These are phyloP conservation scores for Luperina testacea DNA, from an alignment of 2,888 invertebrate species.

Conservation along the genomic window DNA sequence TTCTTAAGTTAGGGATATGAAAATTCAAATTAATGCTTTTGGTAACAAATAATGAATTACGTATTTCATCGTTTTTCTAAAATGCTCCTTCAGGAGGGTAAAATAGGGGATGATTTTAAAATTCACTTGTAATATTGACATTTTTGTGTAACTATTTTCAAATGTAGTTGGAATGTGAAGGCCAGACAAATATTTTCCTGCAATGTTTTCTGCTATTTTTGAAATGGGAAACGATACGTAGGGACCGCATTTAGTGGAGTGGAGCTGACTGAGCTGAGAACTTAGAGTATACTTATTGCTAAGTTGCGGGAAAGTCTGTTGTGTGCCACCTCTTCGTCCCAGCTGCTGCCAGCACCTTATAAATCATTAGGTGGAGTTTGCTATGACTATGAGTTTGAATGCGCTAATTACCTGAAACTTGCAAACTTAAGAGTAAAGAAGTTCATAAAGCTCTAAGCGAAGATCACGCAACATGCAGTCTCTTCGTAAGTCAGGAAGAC, in stretches of 20 bases:
- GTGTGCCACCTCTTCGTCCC: not conserved
- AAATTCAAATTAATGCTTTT: no score
- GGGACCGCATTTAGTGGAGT: not conserved
- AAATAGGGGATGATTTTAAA: no score
- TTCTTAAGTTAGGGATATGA: no score
- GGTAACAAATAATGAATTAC: no score
- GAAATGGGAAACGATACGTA: not conserved
- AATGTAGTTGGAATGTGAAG: slow-evolving; percentile 2
- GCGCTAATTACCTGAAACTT: not conserved
- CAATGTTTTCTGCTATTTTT: not conserved
- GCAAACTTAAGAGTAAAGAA: not conserved
- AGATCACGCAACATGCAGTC: not conserved
- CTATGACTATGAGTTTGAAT: slow-evolving; percentile 4
- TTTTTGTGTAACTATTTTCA: no score
- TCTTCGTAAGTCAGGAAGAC: not conserved
- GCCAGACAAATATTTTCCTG: not conserved
- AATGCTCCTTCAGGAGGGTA: no score
- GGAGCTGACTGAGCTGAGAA: not conserved
- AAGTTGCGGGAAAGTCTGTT: not conserved
- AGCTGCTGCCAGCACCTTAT: not conserved
- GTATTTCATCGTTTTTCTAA: no score
- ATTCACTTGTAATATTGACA: no score
- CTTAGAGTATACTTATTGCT: not conserved
- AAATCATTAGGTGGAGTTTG: not conserved
- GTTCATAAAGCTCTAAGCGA: not conserved